A percentile compares a stretch with the other conserved stretches of the same genome.
Evolutionary conservation across 2,113 vertebrate species (phyloP).

Genomic region (Spermophilus dauricus): DNA sequence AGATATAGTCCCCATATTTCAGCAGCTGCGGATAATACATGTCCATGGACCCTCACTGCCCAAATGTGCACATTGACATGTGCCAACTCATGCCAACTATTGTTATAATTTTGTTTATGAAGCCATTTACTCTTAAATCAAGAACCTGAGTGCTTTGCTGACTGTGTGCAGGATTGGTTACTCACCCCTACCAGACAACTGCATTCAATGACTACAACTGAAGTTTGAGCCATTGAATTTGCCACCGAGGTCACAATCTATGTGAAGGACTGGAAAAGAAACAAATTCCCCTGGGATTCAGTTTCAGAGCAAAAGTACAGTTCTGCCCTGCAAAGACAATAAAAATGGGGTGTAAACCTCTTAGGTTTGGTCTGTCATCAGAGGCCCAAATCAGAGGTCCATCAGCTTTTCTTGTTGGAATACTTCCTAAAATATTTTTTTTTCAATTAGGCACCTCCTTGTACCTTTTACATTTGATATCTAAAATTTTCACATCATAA

Average conservation of each 20-base stretch:
- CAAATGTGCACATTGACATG: background rate
- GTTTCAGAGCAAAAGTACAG: constrained; percentile 52
- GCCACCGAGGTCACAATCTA: background rate
- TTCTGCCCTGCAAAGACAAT: constrained; percentile 66
- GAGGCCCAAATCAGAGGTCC: background rate
- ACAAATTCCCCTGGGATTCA: constrained; percentile 75
- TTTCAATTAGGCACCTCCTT: background rate
- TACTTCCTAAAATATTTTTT: background rate
- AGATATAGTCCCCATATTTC: constrained; percentile 21
- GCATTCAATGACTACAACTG: background rate
- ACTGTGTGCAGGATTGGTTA: constrained; percentile 14
- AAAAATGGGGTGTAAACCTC: constrained; percentile 17
- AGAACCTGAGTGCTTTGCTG: background rate
- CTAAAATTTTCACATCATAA: constrained; percentile 16
- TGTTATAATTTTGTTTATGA: constrained; percentile 6
- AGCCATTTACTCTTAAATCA: constrained; percentile 19
- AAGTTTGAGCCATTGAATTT: background rate
- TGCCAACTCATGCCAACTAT: constrained; percentile 7
- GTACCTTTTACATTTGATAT: constrained; percentile 2
- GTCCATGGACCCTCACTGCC: background rate
- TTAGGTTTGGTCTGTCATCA: background rate
- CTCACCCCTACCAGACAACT: background rate
- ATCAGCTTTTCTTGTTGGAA: background rate
- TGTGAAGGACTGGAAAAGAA: constrained; percentile 56
- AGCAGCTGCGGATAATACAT: background rate